Evolutionary conservation across 2,888 invertebrate genomes (phyloP).

Genomic region (Drosophila fulvimacula): DNA sequence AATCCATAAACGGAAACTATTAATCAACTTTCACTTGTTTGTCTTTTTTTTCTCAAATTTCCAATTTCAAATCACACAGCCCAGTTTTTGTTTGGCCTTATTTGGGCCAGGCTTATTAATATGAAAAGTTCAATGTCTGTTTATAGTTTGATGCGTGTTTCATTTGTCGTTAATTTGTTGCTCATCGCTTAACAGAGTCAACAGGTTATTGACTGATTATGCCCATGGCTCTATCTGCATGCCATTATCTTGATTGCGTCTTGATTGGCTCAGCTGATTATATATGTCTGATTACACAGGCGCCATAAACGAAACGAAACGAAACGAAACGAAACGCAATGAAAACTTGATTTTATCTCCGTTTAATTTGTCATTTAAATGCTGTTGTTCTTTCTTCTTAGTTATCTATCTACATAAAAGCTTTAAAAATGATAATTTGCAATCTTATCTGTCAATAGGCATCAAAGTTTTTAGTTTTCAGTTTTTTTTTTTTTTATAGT

Average conservation of each 20-base stretch:
- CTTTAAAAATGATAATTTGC: conserved; percentile 8
- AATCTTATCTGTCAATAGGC: conserved; percentile 35
- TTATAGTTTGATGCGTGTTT: conserved; percentile 3
- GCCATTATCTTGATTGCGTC: conserved; percentile 34
- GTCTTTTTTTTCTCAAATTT: conserved; percentile 5
- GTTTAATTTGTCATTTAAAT: conserved; percentile 43
- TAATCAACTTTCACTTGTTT: conserved; percentile 75
- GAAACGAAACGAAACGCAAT: too few species aligned
- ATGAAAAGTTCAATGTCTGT: conserved; percentile 31
- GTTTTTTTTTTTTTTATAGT: conserved; percentile 1
- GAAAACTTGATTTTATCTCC: conserved; percentile 28
- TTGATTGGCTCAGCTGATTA: conserved; percentile 17
- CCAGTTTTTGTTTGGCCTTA: conserved; percentile 6
- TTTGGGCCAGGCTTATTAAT: conserved; percentile 33
- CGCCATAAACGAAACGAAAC: conserved; percentile 16
- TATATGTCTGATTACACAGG: conserved; percentile 26
- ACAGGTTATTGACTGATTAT: conserved; percentile 57
- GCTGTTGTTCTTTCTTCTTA: conserved; percentile 6
- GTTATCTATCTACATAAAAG: background rate
- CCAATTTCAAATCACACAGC: conserved; percentile 10
- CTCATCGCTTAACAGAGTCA: conserved; percentile 20
- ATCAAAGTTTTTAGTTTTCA: conserved; percentile 20
- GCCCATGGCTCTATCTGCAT: conserved; percentile 27
- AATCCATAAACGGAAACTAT: conserved; percentile 71
- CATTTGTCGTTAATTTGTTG: conserved; percentile 14